A percentile compares a stretch with the other conserved stretches of the same genome.
These are phyloP conservation scores for Eupithecia pulchellata DNA, from an alignment of 2,888 invertebrate species.

Conservation along the genomic window DNA sequence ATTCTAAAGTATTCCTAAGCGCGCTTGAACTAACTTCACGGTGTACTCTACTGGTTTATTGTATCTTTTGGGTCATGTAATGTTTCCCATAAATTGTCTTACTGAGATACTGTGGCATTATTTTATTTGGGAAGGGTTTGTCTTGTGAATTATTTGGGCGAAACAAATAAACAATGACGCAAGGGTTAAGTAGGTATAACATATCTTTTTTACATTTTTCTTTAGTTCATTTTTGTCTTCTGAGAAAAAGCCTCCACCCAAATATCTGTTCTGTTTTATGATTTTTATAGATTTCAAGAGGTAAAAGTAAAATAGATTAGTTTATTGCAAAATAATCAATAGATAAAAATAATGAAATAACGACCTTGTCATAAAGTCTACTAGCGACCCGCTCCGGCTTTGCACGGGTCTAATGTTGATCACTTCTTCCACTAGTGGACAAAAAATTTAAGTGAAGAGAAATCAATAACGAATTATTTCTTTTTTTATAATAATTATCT, in stretches of 20 bases:
- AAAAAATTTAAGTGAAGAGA: too few relatives aligned
- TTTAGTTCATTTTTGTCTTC: not conserved
- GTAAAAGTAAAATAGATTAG: not conserved
- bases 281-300: not conserved
- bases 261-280: not conserved
- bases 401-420: too few relatives aligned
- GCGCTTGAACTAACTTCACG: conserved; percentile 38
- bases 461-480: too few relatives aligned
- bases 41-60: conserved; percentile 60
- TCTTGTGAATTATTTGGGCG: conserved; percentile 17
- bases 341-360: too few relatives aligned
- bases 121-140: conserved; percentile 33
- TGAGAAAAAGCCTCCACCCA: not conserved
- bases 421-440: too few relatives aligned
- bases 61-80: conserved; percentile 37
- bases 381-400: too few relatives aligned
- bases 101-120: conserved; percentile 30
- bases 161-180: conserved; percentile 19
- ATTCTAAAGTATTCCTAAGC: conserved; percentile 34
- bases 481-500: too few relatives aligned
- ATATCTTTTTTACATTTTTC: not conserved
- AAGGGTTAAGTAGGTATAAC: conserved; percentile 1
- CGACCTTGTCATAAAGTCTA: too few relatives aligned
- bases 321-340: too few relatives aligned
- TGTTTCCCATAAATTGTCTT: conserved; percentile 28